phyloP scores from a whole-genome alignment of 1,140 invertebrate species.

The Nautilus pompilius region DNA sequence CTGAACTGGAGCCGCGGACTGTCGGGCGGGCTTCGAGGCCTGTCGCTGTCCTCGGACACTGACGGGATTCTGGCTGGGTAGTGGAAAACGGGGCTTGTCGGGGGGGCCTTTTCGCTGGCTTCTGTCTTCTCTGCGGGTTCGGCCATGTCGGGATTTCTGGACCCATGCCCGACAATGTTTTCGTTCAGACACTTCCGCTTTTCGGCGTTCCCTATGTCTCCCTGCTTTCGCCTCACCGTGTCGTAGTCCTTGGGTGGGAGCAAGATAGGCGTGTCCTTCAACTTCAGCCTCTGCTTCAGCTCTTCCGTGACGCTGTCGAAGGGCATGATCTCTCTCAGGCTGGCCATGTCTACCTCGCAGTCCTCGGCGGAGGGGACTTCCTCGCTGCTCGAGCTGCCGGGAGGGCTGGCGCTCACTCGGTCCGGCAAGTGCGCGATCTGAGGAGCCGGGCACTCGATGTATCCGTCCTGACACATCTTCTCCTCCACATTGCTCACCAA shows the following conservation, averaged over 20 bases:
- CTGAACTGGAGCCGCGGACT: neutral
- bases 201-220: slow-evolving; percentile 56
- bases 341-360: slow-evolving; percentile 42
- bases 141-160: neutral
- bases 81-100: neutral
- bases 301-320: slow-evolving; percentile 73
- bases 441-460: too few relatives aligned
- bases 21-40: neutral
- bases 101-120: too few relatives aligned
- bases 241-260: slow-evolving; percentile 92
- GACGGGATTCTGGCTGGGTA: neutral
- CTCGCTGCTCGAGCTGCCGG: too few relatives aligned
- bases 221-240: slow-evolving; percentile 70
- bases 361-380: too few relatives aligned
- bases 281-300: slow-evolving; percentile 63
- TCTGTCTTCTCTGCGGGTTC: neutral
- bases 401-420: too few relatives aligned
- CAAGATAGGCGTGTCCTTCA: slow-evolving; percentile 68
- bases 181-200: slow-evolving; percentile 16
- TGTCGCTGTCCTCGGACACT: neutral
- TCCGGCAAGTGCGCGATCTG: too few relatives aligned
- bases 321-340: slow-evolving; percentile 33
- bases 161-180: neutral
- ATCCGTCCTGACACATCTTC: neutral
- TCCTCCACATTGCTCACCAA: slow-evolving; percentile 52